Conservation (phyloP, 2,797 vertebrate genomes). For the Iguana delicatissima region DNA sequence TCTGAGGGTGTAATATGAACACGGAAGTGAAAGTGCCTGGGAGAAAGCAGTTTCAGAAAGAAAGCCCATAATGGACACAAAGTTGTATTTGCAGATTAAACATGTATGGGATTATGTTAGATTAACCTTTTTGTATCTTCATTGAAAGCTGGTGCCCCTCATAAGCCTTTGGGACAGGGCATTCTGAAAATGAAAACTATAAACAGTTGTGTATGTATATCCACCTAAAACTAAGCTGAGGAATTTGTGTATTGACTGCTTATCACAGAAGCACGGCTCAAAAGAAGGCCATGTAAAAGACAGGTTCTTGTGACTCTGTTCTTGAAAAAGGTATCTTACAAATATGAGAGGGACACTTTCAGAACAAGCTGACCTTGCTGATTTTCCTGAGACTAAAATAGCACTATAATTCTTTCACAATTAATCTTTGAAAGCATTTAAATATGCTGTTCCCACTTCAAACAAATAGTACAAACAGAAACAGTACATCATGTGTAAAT, state of each 20-base stretch:
- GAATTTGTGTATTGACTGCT: constrained; percentile 40
- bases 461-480: constrained; percentile 58
- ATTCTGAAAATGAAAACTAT: constrained; percentile 35
- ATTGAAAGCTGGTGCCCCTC: constrained; percentile 28
- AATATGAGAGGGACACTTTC: constrained; percentile 52
- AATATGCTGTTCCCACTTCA: constrained; percentile 65
- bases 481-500: neutral
- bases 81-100: constrained; percentile 36
- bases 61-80: neutral
- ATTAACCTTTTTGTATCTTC: constrained; percentile 23
- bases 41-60: constrained; percentile 30
- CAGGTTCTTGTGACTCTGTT: neutral
- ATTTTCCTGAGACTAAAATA: constrained; percentile 50
- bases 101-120: constrained; percentile 33
- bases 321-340: constrained; percentile 2
- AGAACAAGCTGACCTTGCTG: constrained; percentile 51
- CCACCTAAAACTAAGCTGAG: neutral
- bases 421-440: constrained; percentile 56
- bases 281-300: neutral
- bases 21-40: constrained; percentile 21
- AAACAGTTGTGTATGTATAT: neutral
- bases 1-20: constrained; percentile 9
- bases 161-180: constrained; percentile 16
- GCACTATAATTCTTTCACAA: constrained; percentile 54
- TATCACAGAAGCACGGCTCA: constrained; percentile 36